Conservation (phyloP, 1,140 invertebrate genomes). For the Calliphora vicina region DNA sequence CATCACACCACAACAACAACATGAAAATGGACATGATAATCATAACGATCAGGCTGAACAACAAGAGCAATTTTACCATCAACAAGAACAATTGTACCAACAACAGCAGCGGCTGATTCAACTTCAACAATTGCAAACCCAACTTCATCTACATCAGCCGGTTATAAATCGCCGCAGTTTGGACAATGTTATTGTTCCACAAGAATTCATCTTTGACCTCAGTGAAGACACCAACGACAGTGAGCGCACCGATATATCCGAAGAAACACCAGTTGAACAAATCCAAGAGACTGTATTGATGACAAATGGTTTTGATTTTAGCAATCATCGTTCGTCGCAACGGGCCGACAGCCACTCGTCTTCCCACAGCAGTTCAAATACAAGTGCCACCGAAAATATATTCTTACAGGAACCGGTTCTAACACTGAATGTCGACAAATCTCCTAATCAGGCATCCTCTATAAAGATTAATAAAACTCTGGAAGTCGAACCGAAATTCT, state of each 20-base stretch:
- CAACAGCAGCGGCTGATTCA: too few species aligned
- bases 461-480: constrained; percentile 61
- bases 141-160: neutral
- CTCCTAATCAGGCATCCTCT: constrained; percentile 59
- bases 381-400: constrained; percentile 56
- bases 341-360: constrained; percentile 40
- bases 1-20: neutral
- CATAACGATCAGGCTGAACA: neutral
- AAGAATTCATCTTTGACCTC: constrained; percentile 28
- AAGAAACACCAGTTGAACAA: neutral
- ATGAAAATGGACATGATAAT: neutral
- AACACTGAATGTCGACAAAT: constrained; percentile 59
- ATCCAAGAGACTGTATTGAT: neutral
- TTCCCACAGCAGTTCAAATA: constrained; percentile 50
- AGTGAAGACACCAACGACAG: constrained; percentile 39
- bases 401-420: constrained; percentile 61
- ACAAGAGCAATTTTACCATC: neutral
- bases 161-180: constrained; percentile 17
- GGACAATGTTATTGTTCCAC: constrained; percentile 21
- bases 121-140: neutral
- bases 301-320: constrained; percentile 43
- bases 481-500: constrained; percentile 55
- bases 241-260: constrained; percentile 26
- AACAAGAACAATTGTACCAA: neutral
- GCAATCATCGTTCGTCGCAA: constrained; percentile 52